These are phyloP conservation scores for Grammomys surdaster DNA, from an alignment of 2,113 vertebrate genomes.

Conservation along the genomic window DNA sequence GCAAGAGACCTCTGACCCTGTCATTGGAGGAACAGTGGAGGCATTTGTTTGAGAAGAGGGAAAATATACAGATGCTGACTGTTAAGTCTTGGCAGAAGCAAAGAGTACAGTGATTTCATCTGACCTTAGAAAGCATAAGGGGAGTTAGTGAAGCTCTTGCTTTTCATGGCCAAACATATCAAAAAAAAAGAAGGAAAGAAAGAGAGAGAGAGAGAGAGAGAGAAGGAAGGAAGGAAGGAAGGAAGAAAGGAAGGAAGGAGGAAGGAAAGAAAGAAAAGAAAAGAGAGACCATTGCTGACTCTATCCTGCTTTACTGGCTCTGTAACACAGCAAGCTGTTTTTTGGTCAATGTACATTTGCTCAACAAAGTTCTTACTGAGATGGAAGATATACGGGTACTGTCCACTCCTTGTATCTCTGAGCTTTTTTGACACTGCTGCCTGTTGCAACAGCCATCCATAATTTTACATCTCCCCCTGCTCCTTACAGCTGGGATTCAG, in stretches of 20 bases:
- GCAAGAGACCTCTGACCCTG: not conserved
- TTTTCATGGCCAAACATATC: not conserved
- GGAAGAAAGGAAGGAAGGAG: too few species aligned
- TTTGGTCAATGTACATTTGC: not conserved
- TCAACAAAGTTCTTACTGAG: not conserved
- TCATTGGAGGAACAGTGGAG: not conserved
- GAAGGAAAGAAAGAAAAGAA: too few species aligned
- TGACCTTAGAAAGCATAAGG: not conserved
- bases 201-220: too few species aligned
- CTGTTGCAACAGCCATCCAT: not conserved
- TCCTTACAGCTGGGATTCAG: not conserved
- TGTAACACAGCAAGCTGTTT: not conserved
- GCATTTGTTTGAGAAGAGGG: not conserved
- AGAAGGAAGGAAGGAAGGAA: too few species aligned
- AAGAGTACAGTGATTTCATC: not conserved
- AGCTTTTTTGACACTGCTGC: not conserved
- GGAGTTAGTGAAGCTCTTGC: not conserved
- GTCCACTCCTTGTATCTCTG: not conserved
- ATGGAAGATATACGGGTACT: not conserved
- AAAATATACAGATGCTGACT: not conserved
- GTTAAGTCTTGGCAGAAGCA: not conserved
- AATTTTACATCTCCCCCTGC: conserved; percentile 17
- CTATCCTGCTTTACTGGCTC: not conserved
- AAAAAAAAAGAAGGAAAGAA: not conserved
- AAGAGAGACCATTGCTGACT: accelerated